Evolutionary conservation across 2,113 vertebrate genomes (phyloP).

Genomic region (Megaptera novaeangliae): DNA sequence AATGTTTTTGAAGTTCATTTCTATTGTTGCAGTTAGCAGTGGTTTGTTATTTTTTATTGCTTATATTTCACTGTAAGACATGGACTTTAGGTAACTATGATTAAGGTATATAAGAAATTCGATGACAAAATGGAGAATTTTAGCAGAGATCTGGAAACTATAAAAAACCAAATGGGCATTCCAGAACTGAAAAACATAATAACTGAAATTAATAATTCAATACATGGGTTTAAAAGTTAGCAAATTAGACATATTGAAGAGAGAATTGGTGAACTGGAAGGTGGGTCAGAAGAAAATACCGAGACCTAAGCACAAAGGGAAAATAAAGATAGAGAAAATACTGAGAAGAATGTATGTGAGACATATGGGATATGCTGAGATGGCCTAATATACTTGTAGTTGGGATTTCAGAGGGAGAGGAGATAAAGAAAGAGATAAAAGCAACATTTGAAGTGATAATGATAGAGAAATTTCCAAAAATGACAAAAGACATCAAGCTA

Average conservation of each 20-base stretch:
- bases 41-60: not conserved
- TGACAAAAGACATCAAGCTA: not conserved
- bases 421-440: not conserved
- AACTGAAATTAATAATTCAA: not conserved
- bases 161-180: not conserved
- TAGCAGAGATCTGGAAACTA: not conserved
- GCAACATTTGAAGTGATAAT: not conserved
- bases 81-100: not conserved
- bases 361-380: not conserved
- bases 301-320: not conserved
- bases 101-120: not conserved
- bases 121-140: not conserved
- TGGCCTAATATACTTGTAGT: not conserved
- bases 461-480: not conserved
- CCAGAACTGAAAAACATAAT: not conserved
- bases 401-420: not conserved
- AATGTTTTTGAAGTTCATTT: not conserved
- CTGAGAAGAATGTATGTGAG: not conserved
- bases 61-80: not conserved
- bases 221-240: not conserved
- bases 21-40: not conserved
- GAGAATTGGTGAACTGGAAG: not conserved
- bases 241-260: not conserved
- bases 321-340: not conserved
- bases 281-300: not conserved